Base-by-base conservation (phyloP, 2,888 invertebrate genomes). In the Pseudococcus longispinus region DNA sequence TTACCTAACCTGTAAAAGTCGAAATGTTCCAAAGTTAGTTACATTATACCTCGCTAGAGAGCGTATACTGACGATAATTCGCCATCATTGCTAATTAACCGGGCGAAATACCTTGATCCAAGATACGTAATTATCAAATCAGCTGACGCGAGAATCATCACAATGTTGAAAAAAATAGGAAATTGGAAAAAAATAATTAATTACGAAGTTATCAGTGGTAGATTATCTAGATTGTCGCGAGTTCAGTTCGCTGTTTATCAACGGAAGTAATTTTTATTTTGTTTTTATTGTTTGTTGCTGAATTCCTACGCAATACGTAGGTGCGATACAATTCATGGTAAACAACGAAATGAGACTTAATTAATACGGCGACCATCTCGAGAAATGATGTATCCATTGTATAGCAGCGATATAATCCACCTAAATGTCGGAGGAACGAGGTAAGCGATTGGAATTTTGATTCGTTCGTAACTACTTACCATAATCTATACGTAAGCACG, bases 351-450 rank as follows among this genome's bases (percentile, higher is more conserved):
- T 70, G 29, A 70, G 1, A 18, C 70, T 70, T 11, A 29, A 29
- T 70, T 70, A 15, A 29, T 15, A 18, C 29, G 11, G 13, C 15
- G 23, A 13, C 13, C 65, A 23, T 26, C 29, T 29, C 29, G 29
- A 70, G 70, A 8, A 85, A 88, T 55, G 70, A 88, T 88, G 88
- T 91, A 92, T 90, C 91, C 91, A 83, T 90, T 91, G 88, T 91
- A 91, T 89, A 91, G 91, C 89, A 93, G 93, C 88, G 95, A 95
- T 92, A 97, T 98, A 89, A 94, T 98, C 88, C 96, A 97, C 91
- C 93, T 98, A 89, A 98, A 98, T 92, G 97, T 98, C 89, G 98
- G 98, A 88, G 98, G 98, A 88, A 96, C 96, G 90, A 95, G 95
- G 97, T 97, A 93, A 91, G 18, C 29, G 23, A 55, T 26, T 8